phyloP scores from a whole-genome alignment of 2,888 invertebrate genomes.

The Toxonevra muliebris region DNA sequence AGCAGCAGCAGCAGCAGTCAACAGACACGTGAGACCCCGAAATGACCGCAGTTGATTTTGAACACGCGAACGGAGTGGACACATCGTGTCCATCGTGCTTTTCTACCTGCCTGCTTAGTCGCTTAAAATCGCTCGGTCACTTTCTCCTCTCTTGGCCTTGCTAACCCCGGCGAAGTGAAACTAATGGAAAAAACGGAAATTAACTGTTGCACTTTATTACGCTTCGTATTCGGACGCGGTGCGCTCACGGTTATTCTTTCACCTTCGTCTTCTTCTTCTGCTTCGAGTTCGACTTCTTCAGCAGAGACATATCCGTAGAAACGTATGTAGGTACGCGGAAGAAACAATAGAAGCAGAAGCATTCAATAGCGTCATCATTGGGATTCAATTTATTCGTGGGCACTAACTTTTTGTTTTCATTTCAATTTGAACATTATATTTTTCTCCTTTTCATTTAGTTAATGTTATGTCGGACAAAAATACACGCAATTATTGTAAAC shows the following conservation, averaged over 20 bases:
- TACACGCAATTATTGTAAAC: background rate
- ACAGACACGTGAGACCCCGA: background rate
- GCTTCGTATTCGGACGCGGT: too few species aligned
- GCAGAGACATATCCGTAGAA: too few species aligned
- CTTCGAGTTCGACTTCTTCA: too few species aligned
- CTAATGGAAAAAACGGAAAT: too few species aligned
- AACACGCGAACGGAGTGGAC: conserved; percentile 16
- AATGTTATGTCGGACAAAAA: background rate
- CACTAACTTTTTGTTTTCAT: background rate
- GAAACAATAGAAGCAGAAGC: background rate
- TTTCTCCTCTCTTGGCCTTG: too few species aligned
- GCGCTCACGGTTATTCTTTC: too few species aligned
- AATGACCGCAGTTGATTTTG: conserved; percentile 19
- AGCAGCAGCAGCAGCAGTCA: too few species aligned
- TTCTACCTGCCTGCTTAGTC: too few species aligned
- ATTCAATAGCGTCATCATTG: conserved; percentile 1
- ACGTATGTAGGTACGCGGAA: background rate
- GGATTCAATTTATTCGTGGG: background rate
- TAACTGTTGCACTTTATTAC: too few species aligned
- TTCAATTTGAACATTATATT: background rate
- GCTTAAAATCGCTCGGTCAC: too few species aligned
- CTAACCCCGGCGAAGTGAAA: too few species aligned
- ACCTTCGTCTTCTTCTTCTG: too few species aligned
- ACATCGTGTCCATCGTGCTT: background rate
- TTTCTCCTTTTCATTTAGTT: background rate